Base-by-base conservation (phyloP, 2,797 vertebrate genomes). In the Stomatorhinus walkeri region DNA sequence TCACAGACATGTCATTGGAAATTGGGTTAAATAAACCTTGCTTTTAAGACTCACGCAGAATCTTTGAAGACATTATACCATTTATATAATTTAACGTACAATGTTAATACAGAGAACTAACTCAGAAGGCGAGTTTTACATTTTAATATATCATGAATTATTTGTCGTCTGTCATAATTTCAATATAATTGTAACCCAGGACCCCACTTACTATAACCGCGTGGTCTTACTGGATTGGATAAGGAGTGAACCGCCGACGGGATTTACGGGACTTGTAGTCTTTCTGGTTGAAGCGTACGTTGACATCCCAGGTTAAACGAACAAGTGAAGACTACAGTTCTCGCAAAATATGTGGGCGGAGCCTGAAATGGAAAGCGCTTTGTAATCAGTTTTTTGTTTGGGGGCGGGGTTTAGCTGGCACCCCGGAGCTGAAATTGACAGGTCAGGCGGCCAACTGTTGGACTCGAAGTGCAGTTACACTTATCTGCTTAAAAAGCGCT, bases 171-270 rank as follows among this genome's bases (percentile, higher is more conserved):
- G 61, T 61, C 43, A 51, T 61, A 32, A 12, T 89, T 83, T 88
- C 32, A 2, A 4, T 48, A 59, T 5, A 5, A 88, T 24, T 87
- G 89, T 36, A 90, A 89, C 28, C 28, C 0, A 59, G 54, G 1
- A 32, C 89, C 40, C 24, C 56, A 4, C 0, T 14, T 52, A 85
- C 8, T 91, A 91, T 88, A 89, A 91, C 59, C 91, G 92, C 96
- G 96, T 96, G 96, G 91, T 95, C 90, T 91, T 1, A 51, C 59
- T 81, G 90, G 92, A 96, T 96, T 96, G 96, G 96, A 88, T 91
- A 72, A 0, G 28, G 7, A 0, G 28, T 14, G 43, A 14, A 1
- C 51, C 22, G 6, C n/a, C 1, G 1, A 0, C 0, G 0, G 0
- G 22, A 46, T 7, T 48, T 9, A 0, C 83, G 93, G 94, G 90